Base-by-base conservation (phyloP, 1,140 invertebrate genomes). In the Steinernema feltiae region DNA sequence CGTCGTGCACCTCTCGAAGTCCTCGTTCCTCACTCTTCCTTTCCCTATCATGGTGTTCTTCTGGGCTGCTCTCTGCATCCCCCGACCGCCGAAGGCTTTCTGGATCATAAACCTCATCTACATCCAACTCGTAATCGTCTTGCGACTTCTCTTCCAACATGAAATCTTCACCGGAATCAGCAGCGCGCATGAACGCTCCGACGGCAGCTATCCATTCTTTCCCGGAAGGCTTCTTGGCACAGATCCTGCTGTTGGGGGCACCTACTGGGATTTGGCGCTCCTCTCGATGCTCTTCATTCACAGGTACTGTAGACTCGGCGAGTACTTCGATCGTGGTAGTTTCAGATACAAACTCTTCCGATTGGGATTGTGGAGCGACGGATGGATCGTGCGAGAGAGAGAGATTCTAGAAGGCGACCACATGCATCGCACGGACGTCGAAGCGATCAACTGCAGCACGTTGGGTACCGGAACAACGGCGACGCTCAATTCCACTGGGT, bases 381-480 rank as follows among this genome's bases (percentile, higher is more conserved):
- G 53, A 12, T 63, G 53, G 53, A 63, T 63, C 53, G 24, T 63
- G 3, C 53, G 53, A 7, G 53, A 63, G 24, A 15, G 53, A 21
- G 53, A 63, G 24, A 15, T 63, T 21, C 24, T 63, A 21, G 53
- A 63, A 63, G 53, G 53, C 15, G 53, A 63, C 24, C 53, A 63
- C 53, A n/a, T 27, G 53, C 15, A 63, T 3, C 53, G 24, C 15
- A 21, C 24, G 7, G 53, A 63, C 53, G 53, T 63, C 12, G 53
- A 63, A 63, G 53, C 53, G 53, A 63, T 63, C 53, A 63, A 63
- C 53, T 63, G 53, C 53, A 63, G 53, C 53, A 63, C 53, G 53
- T 27, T 63, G 53, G n/a, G 7, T n/a, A 46, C 41, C n/a, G n/a
- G n/a, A 7, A 27, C 53, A 7, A 27, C 53, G 12, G 53, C 53